Evolutionary conservation across 2,888 invertebrate species (phyloP).

Genomic region (Leptothorax acervorum): DNA sequence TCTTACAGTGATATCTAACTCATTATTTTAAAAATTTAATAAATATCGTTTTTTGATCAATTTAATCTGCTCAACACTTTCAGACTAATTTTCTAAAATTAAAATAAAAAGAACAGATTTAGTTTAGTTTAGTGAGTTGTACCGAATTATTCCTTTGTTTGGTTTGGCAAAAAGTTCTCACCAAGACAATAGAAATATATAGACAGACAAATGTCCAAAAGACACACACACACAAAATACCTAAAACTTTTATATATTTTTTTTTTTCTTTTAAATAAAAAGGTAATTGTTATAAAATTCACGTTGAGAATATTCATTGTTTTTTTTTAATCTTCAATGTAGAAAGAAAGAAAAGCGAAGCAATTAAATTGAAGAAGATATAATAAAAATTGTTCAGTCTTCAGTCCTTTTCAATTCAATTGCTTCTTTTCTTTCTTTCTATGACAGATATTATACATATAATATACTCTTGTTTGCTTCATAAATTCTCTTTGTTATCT

Average conservation of each 20-base stretch:
- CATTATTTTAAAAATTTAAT: background rate
- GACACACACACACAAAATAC: too few species aligned
- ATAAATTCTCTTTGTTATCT: background rate
- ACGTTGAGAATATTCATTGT: too few species aligned
- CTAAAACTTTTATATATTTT: background rate
- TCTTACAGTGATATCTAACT: background rate
- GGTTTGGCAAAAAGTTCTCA: background rate
- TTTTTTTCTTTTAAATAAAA: background rate
- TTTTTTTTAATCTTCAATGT: too few species aligned
- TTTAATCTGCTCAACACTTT: background rate
- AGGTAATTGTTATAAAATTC: background rate
- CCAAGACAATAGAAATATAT: background rate
- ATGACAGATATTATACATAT: too few species aligned
- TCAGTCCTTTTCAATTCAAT: too few species aligned
- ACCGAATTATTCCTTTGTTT: background rate
- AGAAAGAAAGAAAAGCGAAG: too few species aligned
- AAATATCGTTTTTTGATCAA: background rate
- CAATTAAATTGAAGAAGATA: too few species aligned
- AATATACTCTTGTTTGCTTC: too few species aligned
- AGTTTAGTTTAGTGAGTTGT: background rate
- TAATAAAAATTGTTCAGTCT: too few species aligned
- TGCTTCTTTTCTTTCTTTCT: too few species aligned
- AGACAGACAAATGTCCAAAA: background rate
- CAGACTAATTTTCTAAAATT: background rate
- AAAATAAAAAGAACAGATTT: background rate